Evolutionary conservation across 2,113 vertebrate genomes (phyloP).

Genomic region (Triplophysa tibetana): DNA sequence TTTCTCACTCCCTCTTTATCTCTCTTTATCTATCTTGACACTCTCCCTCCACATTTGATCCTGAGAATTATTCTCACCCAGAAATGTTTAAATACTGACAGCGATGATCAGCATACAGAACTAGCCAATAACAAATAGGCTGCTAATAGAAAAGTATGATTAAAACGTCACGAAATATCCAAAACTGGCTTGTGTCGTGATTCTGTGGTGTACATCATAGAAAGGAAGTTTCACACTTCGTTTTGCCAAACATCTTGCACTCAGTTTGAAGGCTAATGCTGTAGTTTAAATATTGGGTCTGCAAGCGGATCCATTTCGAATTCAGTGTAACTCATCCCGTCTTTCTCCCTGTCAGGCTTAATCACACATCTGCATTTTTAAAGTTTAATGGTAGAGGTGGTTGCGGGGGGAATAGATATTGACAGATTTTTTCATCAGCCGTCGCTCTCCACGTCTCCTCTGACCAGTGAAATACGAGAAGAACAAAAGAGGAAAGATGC

Average conservation of each 20-base stretch:
- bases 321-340: slow-evolving; percentile 56
- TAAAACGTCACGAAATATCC: too few species aligned
- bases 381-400: slow-evolving; percentile 69
- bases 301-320: slow-evolving; percentile 57
- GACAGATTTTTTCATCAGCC: slow-evolving; percentile 67
- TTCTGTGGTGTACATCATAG: neutral
- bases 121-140: too few species aligned
- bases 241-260: slow-evolving; percentile 25
- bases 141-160: too few species aligned
- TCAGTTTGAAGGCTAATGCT: slow-evolving; percentile 12
- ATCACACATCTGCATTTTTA: slow-evolving; percentile 69
- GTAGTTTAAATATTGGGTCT: slow-evolving; percentile 50
- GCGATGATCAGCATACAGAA: neutral
- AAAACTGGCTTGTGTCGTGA: neutral
- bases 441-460: slow-evolving; percentile 27
- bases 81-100: neutral
- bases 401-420: slow-evolving; percentile 68
- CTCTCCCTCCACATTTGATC: too few species aligned
- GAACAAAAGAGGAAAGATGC: slow-evolving; percentile 1
- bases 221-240: neutral
- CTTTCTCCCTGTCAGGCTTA: slow-evolving; percentile 65
- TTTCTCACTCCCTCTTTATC: neutral
- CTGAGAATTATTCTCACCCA: neutral
- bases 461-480: slow-evolving; percentile 41
- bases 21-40: neutral